A percentile compares a stretch with the other conserved stretches of the same genome.
Conservation (phyloP, 1,140 invertebrate genomes). For the Lordiphosa mommai region DNA sequence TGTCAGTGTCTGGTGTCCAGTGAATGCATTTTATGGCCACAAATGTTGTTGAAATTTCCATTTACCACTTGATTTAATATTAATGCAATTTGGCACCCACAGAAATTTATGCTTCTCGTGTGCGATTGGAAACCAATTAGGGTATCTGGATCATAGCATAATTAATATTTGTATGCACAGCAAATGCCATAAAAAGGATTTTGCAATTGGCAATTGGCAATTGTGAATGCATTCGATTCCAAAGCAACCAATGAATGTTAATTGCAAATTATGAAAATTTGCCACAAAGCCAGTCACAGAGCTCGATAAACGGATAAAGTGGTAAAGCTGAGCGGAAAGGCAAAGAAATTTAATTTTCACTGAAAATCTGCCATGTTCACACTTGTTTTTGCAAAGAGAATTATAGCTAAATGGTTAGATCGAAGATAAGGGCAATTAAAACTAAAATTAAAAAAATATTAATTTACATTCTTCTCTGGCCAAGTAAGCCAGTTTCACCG, state of each 20-base stretch:
- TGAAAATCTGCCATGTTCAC: background rate
- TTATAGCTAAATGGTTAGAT: too few species aligned
- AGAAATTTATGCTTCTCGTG: too few species aligned
- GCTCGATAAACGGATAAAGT: too few species aligned
- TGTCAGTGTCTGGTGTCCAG: slow-evolving; percentile 2
- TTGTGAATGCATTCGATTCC: background rate
- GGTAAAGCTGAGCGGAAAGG: background rate
- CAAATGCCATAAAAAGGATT: background rate
- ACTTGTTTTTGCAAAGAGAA: too few species aligned
- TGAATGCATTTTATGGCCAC: background rate
- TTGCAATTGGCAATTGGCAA: background rate
- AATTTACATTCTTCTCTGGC: too few species aligned
- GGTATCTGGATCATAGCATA: background rate
- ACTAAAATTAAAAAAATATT: too few species aligned
- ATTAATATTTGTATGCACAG: background rate
- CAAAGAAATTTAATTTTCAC: background rate
- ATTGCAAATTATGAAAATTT: too few species aligned
- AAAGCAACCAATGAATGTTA: too few species aligned
- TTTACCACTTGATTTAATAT: slow-evolving; percentile 4
- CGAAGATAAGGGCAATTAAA: too few species aligned
- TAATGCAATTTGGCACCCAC: background rate
- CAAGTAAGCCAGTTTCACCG: too few species aligned
- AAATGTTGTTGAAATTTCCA: background rate
- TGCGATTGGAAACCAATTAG: background rate
- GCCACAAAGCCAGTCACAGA: too few species aligned